Evolutionary conservation across 2,888 invertebrate species (phyloP).

Genomic region (Ochropacha duplaris): DNA sequence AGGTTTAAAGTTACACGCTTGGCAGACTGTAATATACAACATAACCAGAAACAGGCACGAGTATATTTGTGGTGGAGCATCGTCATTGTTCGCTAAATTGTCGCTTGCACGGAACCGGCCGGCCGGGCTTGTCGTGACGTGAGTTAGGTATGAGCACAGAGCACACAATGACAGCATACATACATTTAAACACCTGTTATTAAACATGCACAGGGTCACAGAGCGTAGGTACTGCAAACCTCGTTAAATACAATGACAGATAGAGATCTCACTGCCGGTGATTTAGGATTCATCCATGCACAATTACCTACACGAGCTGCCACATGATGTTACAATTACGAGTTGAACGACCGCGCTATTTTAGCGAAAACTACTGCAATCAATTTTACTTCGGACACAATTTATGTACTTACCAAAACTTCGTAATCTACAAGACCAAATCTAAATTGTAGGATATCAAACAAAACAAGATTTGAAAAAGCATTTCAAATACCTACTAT

Average conservation of each 20-base stretch:
- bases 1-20: slow-evolving; percentile 36
- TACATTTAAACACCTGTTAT: slow-evolving; percentile 82
- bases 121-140: slow-evolving; percentile 80
- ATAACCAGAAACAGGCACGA: slow-evolving; percentile 68
- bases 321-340: slow-evolving; percentile 57
- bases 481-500: neutral
- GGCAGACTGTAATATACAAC: slow-evolving; percentile 54
- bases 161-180: slow-evolving; percentile 75
- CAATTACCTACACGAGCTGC: slow-evolving; percentile 56
- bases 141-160: slow-evolving; percentile 72
- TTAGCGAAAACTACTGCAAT: slow-evolving; percentile 4
- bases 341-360: slow-evolving; percentile 53
- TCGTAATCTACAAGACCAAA: neutral
- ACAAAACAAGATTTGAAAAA: neutral
- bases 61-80: slow-evolving; percentile 77
- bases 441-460: neutral
- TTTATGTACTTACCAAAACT: neutral
- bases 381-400: neutral
- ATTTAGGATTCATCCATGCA: slow-evolving; percentile 70
- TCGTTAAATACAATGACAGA: slow-evolving; percentile 77
- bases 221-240: slow-evolving; percentile 62
- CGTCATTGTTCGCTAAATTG: slow-evolving; percentile 83
- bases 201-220: slow-evolving; percentile 76
- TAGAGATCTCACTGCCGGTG: slow-evolving; percentile 67
- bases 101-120: slow-evolving; percentile 81